Percentiles rank a stretch among this genome's conserved stretches.
These are phyloP conservation scores for Dicentrarchus labrax DNA, from an alignment of 2,113 vertebrate genomes.

Conservation along the genomic window DNA sequence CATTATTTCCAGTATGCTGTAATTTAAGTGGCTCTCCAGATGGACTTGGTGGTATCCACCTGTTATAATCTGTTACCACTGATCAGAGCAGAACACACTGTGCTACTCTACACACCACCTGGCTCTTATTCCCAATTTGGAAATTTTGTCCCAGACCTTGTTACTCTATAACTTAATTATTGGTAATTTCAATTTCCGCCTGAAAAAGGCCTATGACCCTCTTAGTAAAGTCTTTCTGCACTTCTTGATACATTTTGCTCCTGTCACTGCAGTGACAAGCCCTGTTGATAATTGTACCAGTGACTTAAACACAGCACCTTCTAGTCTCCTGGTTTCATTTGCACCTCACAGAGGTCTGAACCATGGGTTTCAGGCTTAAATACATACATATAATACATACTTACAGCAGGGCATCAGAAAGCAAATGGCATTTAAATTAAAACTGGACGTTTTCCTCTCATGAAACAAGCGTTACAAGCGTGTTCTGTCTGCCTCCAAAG, in stretches of 20 bases:
- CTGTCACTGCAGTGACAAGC: background rate
- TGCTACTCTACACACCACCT: too few species aligned
- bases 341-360: background rate
- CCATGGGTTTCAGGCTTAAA: background rate
- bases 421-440: background rate
- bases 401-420: background rate
- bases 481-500: background rate
- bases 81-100: background rate
- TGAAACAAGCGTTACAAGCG: background rate
- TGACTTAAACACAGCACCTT: background rate
- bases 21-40: background rate
- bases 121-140: too few species aligned
- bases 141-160: too few species aligned
- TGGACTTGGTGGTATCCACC: background rate
- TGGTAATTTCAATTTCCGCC: too few species aligned
- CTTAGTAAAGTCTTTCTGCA: too few species aligned
- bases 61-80: background rate
- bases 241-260: too few species aligned
- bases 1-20: background rate
- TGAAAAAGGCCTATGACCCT: too few species aligned
- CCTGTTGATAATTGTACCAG: background rate
- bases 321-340: background rate
- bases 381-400: too few species aligned
- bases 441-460: too few species aligned
- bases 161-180: too few species aligned